Evolutionary conservation across 2,797 vertebrate species (phyloP), one percentile per base, ranked within the genome.

Genomic region (Halcyon chelicuti): DNA sequence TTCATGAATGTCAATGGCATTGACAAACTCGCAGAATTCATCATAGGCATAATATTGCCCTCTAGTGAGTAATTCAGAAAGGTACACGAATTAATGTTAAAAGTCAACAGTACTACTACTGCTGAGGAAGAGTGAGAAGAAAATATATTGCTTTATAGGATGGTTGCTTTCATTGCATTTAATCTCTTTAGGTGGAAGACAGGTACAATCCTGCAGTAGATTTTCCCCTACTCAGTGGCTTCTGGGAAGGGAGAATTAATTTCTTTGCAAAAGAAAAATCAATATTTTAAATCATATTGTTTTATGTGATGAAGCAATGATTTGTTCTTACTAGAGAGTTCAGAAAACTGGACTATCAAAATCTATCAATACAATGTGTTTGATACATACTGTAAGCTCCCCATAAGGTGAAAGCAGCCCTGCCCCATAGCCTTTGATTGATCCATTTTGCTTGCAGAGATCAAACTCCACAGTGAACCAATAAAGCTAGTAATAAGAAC

Each of bases 401-500:
- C 98, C 98, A 3, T 98, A 99, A 18, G 99, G 98, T 0, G 98
- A 99, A 72, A 99, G 97, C 28, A 99, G 97, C 29, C 98, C 98
- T 35, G 98, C 98, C 9, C 98, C 98, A 1, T 98, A 99, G 15
- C 98, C 98, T 95, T 98, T 99, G 72, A 99, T 97, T 2, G 82
- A 51, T 55, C 98, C 98, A 4, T 98, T 98, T 97, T 99, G 97
- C 92, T 98, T 99, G 84, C 98, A 99, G 79, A 99, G 98, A n/a
- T 98, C 98, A 54, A 99, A 98, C 92, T 99, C 98, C 87, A 98
- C 97, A 29, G 98, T 98, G 80, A 99, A 99, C 98, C 99, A 99
- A 80, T 98, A 99, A 44, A 99, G 91, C 98, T 98, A 81, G 28
- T 42, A 70, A 81, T 39, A 83, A 89, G 44, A 91, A 65, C 25